Evolutionary conservation across 2,797 vertebrate genomes (phyloP).

Genomic region (Setipinna tenuifilis): DNA sequence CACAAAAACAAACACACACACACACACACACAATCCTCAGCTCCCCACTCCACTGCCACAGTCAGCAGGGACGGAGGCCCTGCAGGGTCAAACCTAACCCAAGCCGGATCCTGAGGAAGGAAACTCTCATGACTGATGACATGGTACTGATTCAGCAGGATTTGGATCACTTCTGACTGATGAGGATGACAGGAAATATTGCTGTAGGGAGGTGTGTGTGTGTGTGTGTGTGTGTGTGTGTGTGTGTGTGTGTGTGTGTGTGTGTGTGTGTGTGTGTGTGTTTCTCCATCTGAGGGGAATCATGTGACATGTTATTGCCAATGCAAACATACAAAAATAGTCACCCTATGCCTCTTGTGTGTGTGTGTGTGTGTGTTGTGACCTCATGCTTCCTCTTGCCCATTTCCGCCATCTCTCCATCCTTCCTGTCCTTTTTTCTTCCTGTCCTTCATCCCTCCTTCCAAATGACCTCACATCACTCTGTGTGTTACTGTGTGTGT

Average conservation of each 20-base stretch:
- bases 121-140: not conserved
- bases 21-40: not conserved
- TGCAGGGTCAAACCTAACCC: not conserved
- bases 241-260: not conserved
- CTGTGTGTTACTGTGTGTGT: not conserved
- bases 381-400: no score
- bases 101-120: not conserved
- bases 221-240: conserved; percentile 5
- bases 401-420: no score
- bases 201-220: not conserved
- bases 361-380: not conserved
- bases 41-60: not conserved
- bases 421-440: no score
- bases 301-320: not conserved
- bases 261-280: not conserved
- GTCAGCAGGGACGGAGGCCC: not conserved
- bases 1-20: no score
- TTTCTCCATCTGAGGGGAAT: not conserved
- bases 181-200: not conserved
- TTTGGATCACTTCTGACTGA: not conserved
- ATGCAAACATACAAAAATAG: not conserved
- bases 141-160: not conserved
- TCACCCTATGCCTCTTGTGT: not conserved
- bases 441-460: no score
- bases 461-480: no score